Percentiles rank a stretch among this genome's conserved stretches.
These are phyloP conservation scores for Acanthornis magna DNA, from an alignment of 2,797 vertebrate genomes.

Conservation along the genomic window DNA sequence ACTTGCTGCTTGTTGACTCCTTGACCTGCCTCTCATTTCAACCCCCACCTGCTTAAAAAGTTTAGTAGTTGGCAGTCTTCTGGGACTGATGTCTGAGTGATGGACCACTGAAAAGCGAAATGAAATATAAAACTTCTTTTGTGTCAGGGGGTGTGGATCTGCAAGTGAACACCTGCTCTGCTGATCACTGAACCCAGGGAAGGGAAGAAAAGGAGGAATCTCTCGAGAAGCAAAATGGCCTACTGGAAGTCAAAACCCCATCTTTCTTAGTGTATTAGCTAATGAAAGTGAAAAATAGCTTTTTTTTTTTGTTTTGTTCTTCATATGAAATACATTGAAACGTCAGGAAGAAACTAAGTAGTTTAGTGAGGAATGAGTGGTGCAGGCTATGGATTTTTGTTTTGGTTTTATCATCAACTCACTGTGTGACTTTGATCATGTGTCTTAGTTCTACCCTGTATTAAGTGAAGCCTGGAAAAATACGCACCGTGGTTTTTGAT, in stretches of 20 bases:
- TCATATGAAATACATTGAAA: constrained; percentile 1
- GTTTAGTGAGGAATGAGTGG: background rate
- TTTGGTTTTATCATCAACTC: background rate
- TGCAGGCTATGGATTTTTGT: background rate
- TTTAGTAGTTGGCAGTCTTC: constrained; percentile 34
- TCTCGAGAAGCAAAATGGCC: background rate
- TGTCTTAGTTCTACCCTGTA: background rate
- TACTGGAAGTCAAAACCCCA: background rate
- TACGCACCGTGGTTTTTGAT: background rate
- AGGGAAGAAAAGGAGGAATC: background rate
- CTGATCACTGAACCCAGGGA: background rate
- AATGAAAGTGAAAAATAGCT: background rate
- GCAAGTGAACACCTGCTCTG: background rate
- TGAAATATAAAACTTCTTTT: background rate
- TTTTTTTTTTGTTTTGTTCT: background rate
- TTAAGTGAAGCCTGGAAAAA: background rate
- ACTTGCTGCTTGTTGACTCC: constrained; percentile 35
- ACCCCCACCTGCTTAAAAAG: constrained; percentile 34
- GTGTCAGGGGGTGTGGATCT: background rate
- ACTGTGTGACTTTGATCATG: constrained; percentile 13
- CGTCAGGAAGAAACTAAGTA: background rate
- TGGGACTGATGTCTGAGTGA: constrained; percentile 10
- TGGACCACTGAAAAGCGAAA: constrained; percentile 40
- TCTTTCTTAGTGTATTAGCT: background rate
- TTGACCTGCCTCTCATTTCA: constrained; percentile 34